Evolutionary conservation across 2,888 invertebrate species (phyloP).

Genomic region (Entomobrya multifasciata): DNA sequence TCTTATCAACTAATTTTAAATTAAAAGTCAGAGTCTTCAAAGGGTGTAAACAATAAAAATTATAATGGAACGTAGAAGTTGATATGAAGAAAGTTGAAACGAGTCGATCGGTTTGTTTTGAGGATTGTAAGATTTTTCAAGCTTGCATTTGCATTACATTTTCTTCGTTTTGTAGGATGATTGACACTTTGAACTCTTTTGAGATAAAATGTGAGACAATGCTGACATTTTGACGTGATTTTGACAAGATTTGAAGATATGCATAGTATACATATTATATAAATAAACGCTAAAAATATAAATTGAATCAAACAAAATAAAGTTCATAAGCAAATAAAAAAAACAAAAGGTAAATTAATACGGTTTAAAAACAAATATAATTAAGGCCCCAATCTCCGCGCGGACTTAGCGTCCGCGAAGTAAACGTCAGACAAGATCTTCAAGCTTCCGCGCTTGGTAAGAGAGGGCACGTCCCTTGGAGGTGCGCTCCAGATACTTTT

Average conservation of each 20-base stretch:
- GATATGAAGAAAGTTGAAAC: slow-evolving; percentile 30
- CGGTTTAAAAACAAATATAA: slow-evolving; percentile 20
- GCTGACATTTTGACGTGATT: not conserved
- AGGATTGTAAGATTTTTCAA: slow-evolving; percentile 3
- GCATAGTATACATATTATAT: slow-evolving; percentile 1
- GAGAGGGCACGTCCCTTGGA: slow-evolving; percentile 52
- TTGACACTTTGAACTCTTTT: slow-evolving; percentile 48
- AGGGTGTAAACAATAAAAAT: not conserved
- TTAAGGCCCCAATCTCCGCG: slow-evolving; percentile 54
- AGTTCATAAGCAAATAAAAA: not conserved
- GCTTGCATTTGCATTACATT: not conserved
- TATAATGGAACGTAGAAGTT: slow-evolving; percentile 26
- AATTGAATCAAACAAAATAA: slow-evolving; percentile 43
- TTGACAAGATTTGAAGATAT: slow-evolving; percentile 16
- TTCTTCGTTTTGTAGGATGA: not conserved
- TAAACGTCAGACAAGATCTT: slow-evolving; percentile 77
- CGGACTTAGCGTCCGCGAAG: slow-evolving; percentile 62
- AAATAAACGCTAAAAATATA: not conserved
- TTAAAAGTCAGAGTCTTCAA: not conserved
- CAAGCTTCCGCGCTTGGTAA: slow-evolving; percentile 74
- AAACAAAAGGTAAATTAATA: not conserved
- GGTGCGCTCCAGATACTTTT: slow-evolving; percentile 90
- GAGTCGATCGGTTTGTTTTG: not conserved
- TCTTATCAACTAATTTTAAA: too few species aligned
- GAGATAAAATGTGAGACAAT: slow-evolving; percentile 44